These are phyloP conservation scores for Petrocephalus sullivani DNA, from an alignment of 2,797 vertebrate genomes.

Conservation along the genomic window DNA sequence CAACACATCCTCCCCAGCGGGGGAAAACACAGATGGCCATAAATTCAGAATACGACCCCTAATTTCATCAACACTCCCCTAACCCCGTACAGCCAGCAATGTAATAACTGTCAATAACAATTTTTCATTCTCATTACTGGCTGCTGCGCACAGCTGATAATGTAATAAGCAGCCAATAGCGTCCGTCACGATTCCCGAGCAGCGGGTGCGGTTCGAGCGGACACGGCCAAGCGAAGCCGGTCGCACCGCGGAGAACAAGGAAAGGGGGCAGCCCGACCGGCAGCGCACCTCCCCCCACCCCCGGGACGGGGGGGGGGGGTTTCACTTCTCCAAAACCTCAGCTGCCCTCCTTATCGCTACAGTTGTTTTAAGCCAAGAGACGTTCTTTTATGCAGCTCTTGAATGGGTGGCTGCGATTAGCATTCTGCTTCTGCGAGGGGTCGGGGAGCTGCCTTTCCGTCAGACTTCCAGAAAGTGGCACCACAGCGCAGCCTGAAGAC, in stretches of 20 bases:
- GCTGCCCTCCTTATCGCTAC: not conserved
- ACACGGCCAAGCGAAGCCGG: not conserved
- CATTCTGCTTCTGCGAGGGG: not conserved
- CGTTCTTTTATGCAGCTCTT: not conserved
- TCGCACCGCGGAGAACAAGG: not conserved
- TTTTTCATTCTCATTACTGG: not conserved
- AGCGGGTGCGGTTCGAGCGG: not conserved
- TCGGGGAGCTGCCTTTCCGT: not conserved
- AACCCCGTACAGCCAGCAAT: not conserved
- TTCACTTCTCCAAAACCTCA: slow-evolving; percentile 30
- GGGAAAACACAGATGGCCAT: not conserved
- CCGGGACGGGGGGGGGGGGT: not conserved
- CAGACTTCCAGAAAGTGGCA: not conserved
- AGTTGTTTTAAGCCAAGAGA: not conserved
- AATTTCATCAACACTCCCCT: not conserved
- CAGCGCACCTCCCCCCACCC: not conserved
- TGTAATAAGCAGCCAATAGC: not conserved
- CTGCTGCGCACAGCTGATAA: not conserved
- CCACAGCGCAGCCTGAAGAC: not conserved
- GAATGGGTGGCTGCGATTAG: not conserved
- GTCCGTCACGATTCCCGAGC: not conserved
- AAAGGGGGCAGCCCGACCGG: not conserved
- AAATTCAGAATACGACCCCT: not conserved
- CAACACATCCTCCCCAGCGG: not conserved
- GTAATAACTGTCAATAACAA: not conserved